Evolutionary conservation across 2,113 vertebrate species (phyloP), one percentile per base, ranked within the genome.

Genomic region (Equus przewalskii): DNA sequence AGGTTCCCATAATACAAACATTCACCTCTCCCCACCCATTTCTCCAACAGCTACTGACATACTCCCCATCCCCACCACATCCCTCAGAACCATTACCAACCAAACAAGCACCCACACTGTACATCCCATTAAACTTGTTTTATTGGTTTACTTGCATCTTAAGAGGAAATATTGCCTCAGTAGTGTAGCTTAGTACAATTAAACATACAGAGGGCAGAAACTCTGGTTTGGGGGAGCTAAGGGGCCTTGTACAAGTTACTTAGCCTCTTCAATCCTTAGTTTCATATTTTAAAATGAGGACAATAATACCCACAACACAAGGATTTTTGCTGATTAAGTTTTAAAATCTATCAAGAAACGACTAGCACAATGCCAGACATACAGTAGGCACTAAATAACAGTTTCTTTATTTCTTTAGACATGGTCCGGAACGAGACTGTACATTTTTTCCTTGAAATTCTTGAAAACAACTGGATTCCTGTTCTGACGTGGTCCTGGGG

Each of bases 311-410:
- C 44, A 67, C 30, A 49, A 56, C 36, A 72, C 64, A 80, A 90
- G 36, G 54, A 90, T 62, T 64, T 85, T 46, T 46, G 18, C 72
- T 64, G 73, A 85, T 65, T 79, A 60, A 60, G 1, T 90, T 94
- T 46, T 78, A 70, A 78, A 89, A 54, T 54, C 91, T 62, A 89
- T 70, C 54, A 78, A 93, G 60, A 78, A 79, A 84, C 64, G 12
- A 76, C 28, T 36, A 84, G 44, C 13, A 46, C n/a, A 44, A 18
- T 28, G 28, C 24, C 60, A 79, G 54, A 60, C 33, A 16, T 70
- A 60, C 10, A 62, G 18, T n/a, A 62, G 46, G 44, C 72, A 84
- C 62, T 79, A 64, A 93, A 89, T 33, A 69, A 60, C 11, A 70
- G 21, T 54, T 89, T 44, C 6, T 11, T 69, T 89, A 19, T 60